A percentile compares a stretch with the other conserved stretches of the same genome.
Evolutionary conservation across 2,113 vertebrate species (phyloP).

Genomic region (Mixornis gularis): DNA sequence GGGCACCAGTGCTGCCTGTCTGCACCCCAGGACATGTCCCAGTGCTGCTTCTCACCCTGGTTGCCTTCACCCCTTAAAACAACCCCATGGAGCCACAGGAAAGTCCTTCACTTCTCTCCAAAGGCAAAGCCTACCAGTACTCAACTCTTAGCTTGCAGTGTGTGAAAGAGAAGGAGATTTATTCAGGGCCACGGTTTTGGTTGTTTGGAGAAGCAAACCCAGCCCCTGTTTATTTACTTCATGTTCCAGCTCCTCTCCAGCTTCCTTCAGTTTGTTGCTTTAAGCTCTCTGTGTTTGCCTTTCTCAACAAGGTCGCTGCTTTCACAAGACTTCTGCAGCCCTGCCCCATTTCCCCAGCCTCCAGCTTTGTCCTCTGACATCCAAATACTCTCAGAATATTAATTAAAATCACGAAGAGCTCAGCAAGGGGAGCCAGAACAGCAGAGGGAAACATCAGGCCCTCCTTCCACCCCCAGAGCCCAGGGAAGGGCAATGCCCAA

Average conservation of each 20-base stretch:
- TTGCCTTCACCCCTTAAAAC: neutral
- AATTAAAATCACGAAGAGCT: neutral
- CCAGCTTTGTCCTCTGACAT: neutral
- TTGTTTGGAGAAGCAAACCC: neutral
- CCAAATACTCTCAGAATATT: constrained; percentile 13
- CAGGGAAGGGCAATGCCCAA: neutral
- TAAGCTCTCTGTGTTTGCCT: neutral
- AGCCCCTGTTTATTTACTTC: neutral
- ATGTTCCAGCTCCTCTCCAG: neutral
- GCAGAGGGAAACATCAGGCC: neutral
- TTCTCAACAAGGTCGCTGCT: constrained; percentile 49
- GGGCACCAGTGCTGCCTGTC: neutral
- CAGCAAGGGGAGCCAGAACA: neutral
- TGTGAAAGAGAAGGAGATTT: neutral
- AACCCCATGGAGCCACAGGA: neutral
- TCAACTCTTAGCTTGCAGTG: neutral
- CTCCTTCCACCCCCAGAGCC: neutral
- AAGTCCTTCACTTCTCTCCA: neutral
- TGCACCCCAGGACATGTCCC: neutral
- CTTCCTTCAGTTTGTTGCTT: constrained; percentile 20
- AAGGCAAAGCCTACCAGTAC: neutral
- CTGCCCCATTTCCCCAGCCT: neutral
- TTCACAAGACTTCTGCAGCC: constrained; percentile 38
- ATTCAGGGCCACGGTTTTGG: neutral
- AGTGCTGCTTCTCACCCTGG: neutral